Evolutionary conservation across 1,140 invertebrate species (phyloP), one percentile per base, ranked within the genome.

Genomic region (Nixonia krombeini): DNA sequence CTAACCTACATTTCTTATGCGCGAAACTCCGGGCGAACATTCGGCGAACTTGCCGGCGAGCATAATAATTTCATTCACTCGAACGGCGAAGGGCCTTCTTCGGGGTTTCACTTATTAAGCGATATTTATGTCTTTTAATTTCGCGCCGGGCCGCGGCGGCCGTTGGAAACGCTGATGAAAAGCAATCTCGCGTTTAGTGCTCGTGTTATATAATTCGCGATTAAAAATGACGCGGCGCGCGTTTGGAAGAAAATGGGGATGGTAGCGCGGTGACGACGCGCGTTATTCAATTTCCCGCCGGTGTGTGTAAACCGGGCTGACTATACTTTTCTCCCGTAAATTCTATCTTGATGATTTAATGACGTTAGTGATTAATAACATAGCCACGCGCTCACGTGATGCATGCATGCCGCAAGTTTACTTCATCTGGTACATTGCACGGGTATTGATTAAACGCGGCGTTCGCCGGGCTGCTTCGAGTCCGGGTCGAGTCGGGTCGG

Each of bases 391-490:
- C 45, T 67, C 56, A 44, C 53, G 42, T 56, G 53, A 47, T 58
- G 49, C 52, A 53, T 58, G 50, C 55, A 59, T 47, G 55, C 37
- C 49, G 47, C 33, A 37, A 28, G 61, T 65, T 66, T 55, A 58
- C 56, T 70, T 70, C 59, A 65, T 70, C 61, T 55, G 58, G 51
- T 63, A 64, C 61, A 70, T 64, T 49, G 65, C 63, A 59, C 46
- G 71, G 72, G 75, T 84, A 82, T 84, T 80, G 82, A 84, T 84
- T 84, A 83, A 82, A 80, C 73, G 73, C 78, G 78, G 76, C 72
- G 75, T 70, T 75, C 63, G 68, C 47, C 42, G 35, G 56, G 57
- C 61, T 61, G 59, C 45, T 53, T 65, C 33, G 45, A 45, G 55
- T 61, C 68, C 46, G 66, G 55, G 62, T 58, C 62, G 66, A 67